These are phyloP conservation scores for Pachyuromys duprasi DNA, from an alignment of 2,797 vertebrate genomes.

Conservation along the genomic window DNA sequence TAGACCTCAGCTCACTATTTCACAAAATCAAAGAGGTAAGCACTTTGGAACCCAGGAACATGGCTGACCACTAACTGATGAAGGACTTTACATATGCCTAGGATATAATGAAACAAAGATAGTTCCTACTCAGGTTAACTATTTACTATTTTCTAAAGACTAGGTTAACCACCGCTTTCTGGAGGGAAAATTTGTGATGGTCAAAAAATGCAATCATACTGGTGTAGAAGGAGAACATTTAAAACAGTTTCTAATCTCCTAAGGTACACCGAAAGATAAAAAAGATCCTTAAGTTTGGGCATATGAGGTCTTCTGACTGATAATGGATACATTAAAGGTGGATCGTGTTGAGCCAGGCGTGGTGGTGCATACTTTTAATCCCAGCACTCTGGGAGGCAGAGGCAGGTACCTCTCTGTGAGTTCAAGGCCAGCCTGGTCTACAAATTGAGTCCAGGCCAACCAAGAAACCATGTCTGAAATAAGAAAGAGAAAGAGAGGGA, in stretches of 20 bases:
- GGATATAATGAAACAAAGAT: not conserved
- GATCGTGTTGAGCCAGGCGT: not conserved
- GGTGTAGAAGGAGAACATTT: not conserved
- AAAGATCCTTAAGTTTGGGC: not conserved
- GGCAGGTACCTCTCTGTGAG: too few species aligned
- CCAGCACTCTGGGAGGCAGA: too few species aligned
- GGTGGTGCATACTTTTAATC: too few species aligned
- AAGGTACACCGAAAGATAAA: not conserved
- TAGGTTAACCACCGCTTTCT: not conserved
- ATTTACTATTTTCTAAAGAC: conserved; percentile 1
- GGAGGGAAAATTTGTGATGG: not conserved
- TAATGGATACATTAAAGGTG: not conserved
- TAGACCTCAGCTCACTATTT: not conserved
- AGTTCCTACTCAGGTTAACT: not conserved
- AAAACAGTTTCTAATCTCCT: not conserved
- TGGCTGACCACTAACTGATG: not conserved
- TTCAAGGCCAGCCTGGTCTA: too few species aligned
- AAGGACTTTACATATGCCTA: not conserved
- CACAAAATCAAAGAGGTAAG: not conserved
- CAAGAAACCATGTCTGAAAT: too few species aligned
- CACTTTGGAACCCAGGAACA: not conserved
- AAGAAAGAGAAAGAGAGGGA: not conserved
- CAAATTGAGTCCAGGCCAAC: too few species aligned
- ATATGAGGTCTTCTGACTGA: not conserved
- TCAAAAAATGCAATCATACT: not conserved